These are phyloP conservation scores for Blera fallax DNA, from an alignment of 2,888 invertebrate genomes.

Conservation along the genomic window DNA sequence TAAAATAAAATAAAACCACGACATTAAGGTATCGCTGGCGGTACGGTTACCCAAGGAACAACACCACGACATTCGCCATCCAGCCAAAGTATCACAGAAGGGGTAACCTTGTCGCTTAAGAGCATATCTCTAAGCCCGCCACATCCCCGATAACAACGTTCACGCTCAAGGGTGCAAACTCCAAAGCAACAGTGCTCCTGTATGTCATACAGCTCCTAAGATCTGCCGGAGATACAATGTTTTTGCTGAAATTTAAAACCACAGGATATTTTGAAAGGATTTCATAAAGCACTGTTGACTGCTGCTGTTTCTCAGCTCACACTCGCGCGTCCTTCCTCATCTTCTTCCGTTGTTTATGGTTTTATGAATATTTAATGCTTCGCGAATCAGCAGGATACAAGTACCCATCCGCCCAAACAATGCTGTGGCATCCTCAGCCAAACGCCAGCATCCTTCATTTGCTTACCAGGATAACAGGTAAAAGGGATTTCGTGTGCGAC, in stretches of 20 bases:
- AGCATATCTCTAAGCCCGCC: not conserved
- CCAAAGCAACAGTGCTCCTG: constrained; percentile 43
- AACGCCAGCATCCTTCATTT: constrained; percentile 44
- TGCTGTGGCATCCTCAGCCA: constrained; percentile 13
- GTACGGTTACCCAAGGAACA: constrained; percentile 14
- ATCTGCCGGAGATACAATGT: constrained; percentile 41
- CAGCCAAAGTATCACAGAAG: not conserved
- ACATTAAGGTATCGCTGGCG: constrained; percentile 17
- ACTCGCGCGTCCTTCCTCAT: not conserved
- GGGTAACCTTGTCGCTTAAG: not conserved
- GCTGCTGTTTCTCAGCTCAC: not conserved
- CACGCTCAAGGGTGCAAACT: not conserved
- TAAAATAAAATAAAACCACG: constrained; percentile 41
- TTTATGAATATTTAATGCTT: constrained; percentile 67
- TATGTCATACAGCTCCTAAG: constrained; percentile 16
- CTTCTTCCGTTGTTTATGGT: constrained; percentile 57
- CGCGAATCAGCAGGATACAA: constrained; percentile 43
- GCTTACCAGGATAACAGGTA: constrained; percentile 31
- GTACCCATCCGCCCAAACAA: constrained; percentile 18
- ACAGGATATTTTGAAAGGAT: constrained; percentile 65
- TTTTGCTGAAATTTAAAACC: constrained; percentile 66
- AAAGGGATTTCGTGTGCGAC: constrained; percentile 44
- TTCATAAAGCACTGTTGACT: constrained; percentile 57
- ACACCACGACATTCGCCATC: not conserved
- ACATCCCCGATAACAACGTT: not conserved